Evolutionary conservation across 2,113 vertebrate species (phyloP).

Genomic region (Mormyrus lacerda): DNA sequence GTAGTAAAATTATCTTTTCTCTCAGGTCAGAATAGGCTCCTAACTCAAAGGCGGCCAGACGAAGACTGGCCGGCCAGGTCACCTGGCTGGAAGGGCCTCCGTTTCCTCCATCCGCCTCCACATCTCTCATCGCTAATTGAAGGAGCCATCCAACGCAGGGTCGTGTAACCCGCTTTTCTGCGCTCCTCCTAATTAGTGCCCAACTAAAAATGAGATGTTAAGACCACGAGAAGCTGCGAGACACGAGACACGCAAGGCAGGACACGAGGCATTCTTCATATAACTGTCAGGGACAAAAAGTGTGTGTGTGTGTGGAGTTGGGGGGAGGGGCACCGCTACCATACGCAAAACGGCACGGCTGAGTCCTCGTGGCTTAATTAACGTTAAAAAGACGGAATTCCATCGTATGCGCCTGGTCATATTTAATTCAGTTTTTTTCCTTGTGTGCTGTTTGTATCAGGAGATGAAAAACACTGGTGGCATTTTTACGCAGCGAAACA

Average conservation of each 20-base stretch:
- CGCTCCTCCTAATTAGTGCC: conserved; percentile 8
- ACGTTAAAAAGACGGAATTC: conserved; percentile 8
- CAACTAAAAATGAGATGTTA: neutral
- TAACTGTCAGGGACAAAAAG: conserved; percentile 5
- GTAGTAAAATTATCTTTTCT: neutral
- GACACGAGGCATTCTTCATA: neutral
- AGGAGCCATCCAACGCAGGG: neutral
- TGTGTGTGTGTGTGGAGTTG: neutral
- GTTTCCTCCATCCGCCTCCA: neutral
- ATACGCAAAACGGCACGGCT: neutral
- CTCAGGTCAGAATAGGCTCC: neutral
- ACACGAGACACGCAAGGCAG: neutral
- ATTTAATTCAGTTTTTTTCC: conserved; percentile 1
- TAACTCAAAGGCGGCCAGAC: conserved; percentile 10
- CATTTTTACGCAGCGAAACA: conserved; percentile 22
- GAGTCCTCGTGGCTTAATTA: conserved; percentile 11
- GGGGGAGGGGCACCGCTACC: neutral
- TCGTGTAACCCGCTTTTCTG: neutral
- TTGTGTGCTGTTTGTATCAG: conserved; percentile 20
- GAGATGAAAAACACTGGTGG: conserved; percentile 23
- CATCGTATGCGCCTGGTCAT: neutral
- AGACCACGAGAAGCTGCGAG: neutral
- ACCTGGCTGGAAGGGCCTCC: neutral
- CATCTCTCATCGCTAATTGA: neutral
- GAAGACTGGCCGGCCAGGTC: neutral